Conservation (phyloP, 1,140 invertebrate species). For the Cyphomyrmex costatus region DNA sequence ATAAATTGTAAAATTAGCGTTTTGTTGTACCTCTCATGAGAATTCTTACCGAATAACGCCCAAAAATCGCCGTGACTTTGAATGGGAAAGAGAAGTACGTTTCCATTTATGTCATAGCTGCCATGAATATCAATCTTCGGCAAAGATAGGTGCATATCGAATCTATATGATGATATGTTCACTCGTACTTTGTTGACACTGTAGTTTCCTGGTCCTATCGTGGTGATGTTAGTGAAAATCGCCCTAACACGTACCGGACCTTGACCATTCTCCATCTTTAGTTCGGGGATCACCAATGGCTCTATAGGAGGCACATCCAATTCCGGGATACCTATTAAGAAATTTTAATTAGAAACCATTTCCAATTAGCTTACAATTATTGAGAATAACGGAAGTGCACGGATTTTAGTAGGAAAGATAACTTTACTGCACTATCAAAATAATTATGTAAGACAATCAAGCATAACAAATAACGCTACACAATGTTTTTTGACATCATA, state of each 20-base stretch:
- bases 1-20: not conserved
- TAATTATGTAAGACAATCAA: not conserved
- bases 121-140: slow-evolving; percentile 91
- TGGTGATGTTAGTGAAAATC: slow-evolving; percentile 91
- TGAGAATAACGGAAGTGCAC: not conserved
- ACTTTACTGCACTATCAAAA: not conserved
- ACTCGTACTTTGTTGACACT: slow-evolving; percentile 87
- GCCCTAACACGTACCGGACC: slow-evolving; percentile 91
- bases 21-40: not conserved
- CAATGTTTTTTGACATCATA: too few species aligned
- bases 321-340: slow-evolving; percentile 88
- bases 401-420: not conserved
- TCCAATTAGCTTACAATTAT: not conserved
- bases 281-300: slow-evolving; percentile 89
- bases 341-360: not conserved
- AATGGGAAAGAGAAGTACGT: slow-evolving; percentile 92
- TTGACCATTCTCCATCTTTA: slow-evolving; percentile 92
- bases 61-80: slow-evolving; percentile 92
- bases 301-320: slow-evolving; percentile 91
- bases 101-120: slow-evolving; percentile 91
- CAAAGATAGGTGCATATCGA: slow-evolving; percentile 90
- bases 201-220: slow-evolving; percentile 91
- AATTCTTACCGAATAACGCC: slow-evolving; percentile 91
- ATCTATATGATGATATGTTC: slow-evolving; percentile 89
- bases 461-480: too few species aligned